Conservation (phyloP, 2,113 vertebrate genomes). For the Poecile atricapillus region DNA sequence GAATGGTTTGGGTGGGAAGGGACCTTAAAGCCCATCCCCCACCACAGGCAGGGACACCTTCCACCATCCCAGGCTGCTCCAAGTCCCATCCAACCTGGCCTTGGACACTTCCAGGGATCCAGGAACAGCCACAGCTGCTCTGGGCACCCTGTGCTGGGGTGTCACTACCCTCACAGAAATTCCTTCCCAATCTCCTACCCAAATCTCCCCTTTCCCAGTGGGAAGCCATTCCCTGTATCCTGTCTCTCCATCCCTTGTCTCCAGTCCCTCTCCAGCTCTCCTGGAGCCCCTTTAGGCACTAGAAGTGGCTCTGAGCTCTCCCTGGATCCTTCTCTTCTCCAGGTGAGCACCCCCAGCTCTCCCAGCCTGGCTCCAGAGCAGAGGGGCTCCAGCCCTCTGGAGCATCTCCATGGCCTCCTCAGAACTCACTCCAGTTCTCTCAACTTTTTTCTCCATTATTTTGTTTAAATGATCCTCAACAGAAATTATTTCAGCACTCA, state of each 20-base stretch:
- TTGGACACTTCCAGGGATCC: neutral
- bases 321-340: neutral
- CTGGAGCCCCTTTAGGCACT: neutral
- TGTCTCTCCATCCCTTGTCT: neutral
- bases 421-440: accelerated
- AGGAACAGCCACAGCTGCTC: neutral
- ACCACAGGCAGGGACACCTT: neutral
- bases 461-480: neutral
- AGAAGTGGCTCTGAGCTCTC: neutral
- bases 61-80: neutral
- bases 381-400: neutral
- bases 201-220: accelerated
- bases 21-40: accelerated
- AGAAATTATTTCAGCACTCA: neutral
- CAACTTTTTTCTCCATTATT: neutral
- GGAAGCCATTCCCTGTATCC: neutral
- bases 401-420: accelerated
- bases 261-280: neutral
- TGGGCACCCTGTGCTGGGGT: neutral
- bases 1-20: neutral
- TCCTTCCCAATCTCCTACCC: neutral
- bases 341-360: neutral
- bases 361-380: neutral
- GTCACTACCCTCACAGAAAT: neutral
- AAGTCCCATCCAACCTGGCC: neutral